These are phyloP conservation scores for Grammomys dolichurus DNA, from an alignment of 2,113 vertebrate genomes.

Conservation along the genomic window DNA sequence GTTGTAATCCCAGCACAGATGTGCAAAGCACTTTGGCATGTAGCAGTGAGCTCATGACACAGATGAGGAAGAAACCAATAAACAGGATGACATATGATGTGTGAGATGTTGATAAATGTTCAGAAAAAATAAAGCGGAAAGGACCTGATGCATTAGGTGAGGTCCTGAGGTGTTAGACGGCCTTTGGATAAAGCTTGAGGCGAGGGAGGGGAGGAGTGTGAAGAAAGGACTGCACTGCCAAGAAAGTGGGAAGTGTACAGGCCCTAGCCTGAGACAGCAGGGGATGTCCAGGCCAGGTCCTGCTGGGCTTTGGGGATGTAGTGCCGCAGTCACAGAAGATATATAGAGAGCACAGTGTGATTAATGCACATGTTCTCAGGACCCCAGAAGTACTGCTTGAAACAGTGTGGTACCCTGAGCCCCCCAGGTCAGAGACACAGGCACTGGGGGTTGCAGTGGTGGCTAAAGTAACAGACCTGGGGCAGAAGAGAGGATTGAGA, in stretches of 20 bases:
- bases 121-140: neutral
- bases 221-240: neutral
- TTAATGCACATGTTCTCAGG: neutral
- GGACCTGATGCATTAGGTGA: neutral
- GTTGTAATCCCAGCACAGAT: neutral
- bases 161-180: neutral
- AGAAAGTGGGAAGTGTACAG: neutral
- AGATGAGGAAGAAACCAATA: no score
- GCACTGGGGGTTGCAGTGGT: neutral
- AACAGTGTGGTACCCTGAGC: neutral
- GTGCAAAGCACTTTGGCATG: neutral
- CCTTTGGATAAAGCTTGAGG: neutral
- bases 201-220: neutral
- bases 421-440: no score
- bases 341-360: neutral
- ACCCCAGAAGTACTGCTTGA: neutral
- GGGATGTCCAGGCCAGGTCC: neutral
- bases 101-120: neutral
- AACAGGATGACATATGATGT: neutral
- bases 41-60: neutral
- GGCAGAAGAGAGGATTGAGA: neutral
- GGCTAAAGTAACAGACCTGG: neutral
- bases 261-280: neutral
- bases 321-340: neutral
- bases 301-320: neutral